Conservation (phyloP, 2,113 vertebrate genomes). For the Gorsachius goisagi region DNA sequence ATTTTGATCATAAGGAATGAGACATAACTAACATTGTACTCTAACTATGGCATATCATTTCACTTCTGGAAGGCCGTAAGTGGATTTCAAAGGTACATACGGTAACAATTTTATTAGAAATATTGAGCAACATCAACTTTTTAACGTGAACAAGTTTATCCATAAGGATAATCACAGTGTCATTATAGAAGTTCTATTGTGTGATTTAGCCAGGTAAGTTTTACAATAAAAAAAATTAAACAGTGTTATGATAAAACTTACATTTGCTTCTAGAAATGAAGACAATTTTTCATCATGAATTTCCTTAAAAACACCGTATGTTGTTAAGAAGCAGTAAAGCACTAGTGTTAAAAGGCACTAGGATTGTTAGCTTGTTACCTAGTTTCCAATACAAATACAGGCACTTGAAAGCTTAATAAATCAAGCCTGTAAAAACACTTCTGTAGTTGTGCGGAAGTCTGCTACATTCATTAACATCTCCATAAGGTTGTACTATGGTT, state of each 20-base stretch:
- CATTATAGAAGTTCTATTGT: background rate
- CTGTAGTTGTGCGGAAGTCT: background rate
- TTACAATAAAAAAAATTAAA: background rate
- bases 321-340: background rate
- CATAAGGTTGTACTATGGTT: background rate
- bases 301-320: background rate
- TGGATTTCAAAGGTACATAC: background rate
- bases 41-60: background rate
- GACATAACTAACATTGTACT: background rate
- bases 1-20: background rate
- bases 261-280: background rate
- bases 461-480: background rate
- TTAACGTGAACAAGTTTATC: background rate
- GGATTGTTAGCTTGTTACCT: slow-evolving; percentile 1
- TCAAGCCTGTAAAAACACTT: background rate
- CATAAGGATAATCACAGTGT: background rate
- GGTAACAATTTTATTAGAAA: background rate
- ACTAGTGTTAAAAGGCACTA: slow-evolving; percentile 37
- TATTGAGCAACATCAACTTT: background rate
- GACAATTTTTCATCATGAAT: background rate
- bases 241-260: background rate
- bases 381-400: background rate
- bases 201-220: background rate
- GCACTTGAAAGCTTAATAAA: background rate
- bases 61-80: background rate